Conservation (phyloP, 1,140 invertebrate species). For the Yoshiicerus persimilis region DNA sequence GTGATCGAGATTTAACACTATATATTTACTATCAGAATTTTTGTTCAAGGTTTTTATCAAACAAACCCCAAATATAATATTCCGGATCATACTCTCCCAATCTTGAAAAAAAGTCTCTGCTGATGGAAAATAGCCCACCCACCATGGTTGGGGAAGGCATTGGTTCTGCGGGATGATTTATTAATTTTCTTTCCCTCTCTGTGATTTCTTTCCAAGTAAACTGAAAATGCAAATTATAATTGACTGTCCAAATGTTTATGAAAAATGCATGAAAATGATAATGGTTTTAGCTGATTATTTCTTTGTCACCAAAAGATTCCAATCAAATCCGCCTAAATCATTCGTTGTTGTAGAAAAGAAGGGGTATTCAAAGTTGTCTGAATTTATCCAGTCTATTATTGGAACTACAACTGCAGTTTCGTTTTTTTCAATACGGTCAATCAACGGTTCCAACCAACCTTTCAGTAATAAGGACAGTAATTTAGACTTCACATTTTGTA, state of each 20-base stretch:
- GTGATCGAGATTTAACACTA: too few species aligned
- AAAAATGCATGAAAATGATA: too few species aligned
- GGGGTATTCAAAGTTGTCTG: not conserved
- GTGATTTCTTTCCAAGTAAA: not conserved
- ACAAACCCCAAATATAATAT: conserved; percentile 30
- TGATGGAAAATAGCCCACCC: conserved; percentile 23
- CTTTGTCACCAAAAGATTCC: not conserved
- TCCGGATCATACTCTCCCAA: conserved; percentile 23
- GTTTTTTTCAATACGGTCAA: conserved; percentile 68
- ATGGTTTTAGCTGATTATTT: too few species aligned
- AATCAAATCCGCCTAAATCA: conserved; percentile 24
- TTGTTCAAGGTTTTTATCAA: not conserved
- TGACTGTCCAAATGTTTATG: too few species aligned
- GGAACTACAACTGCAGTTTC: not conserved
- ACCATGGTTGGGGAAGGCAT: conserved; percentile 52
- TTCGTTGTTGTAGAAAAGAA: not conserved
- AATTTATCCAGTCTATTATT: conserved; percentile 22
- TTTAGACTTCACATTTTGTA: too few species aligned
- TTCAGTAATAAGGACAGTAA: too few species aligned
- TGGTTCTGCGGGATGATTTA: not conserved
- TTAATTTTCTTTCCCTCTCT: not conserved
- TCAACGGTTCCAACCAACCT: conserved; percentile 91
- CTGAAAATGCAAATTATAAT: not conserved
- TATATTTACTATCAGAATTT: not conserved
- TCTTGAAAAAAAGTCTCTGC: not conserved